These are phyloP conservation scores for Gnathonemus echidnorhynchus DNA, from an alignment of 2,113 vertebrate species.

Conservation along the genomic window DNA sequence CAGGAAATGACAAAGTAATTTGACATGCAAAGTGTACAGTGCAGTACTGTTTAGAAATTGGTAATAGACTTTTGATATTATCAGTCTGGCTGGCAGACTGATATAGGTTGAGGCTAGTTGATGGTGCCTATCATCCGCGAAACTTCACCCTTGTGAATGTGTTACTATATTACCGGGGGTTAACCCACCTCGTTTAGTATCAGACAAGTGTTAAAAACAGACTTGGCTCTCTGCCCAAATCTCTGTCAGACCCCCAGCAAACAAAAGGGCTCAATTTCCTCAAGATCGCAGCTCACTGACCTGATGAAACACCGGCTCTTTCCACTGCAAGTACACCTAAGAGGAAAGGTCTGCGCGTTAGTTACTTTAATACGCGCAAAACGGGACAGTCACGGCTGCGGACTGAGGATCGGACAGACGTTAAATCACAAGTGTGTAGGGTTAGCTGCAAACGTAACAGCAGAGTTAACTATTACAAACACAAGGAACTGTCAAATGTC, in stretches of 20 bases:
- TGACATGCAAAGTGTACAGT: neutral
- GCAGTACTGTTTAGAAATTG: neutral
- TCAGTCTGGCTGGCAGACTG: neutral
- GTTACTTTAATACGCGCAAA: neutral
- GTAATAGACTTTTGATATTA: neutral
- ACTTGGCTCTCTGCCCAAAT: neutral
- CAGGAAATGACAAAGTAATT: neutral
- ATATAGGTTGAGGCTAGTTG: neutral
- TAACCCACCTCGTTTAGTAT: neutral
- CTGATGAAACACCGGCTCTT: constrained; percentile 96
- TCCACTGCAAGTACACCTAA: constrained; percentile 89
- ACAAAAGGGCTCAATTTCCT: constrained; percentile 25
- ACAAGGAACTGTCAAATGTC: neutral
- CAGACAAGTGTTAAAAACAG: neutral
- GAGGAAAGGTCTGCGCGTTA: constrained; percentile 24
- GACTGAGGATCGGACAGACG: neutral
- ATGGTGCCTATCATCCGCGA: neutral
- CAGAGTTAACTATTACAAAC: neutral
- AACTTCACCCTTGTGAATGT: neutral
- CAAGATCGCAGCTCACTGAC: constrained; percentile 52
- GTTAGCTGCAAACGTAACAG: neutral
- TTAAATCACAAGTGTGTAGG: neutral
- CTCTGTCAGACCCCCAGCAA: constrained; percentile 28
- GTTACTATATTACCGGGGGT: too few species aligned
- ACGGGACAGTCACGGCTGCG: neutral